These are phyloP conservation scores for Seriola dumerili DNA, from an alignment of 2,113 vertebrate genomes.

Conservation along the genomic window DNA sequence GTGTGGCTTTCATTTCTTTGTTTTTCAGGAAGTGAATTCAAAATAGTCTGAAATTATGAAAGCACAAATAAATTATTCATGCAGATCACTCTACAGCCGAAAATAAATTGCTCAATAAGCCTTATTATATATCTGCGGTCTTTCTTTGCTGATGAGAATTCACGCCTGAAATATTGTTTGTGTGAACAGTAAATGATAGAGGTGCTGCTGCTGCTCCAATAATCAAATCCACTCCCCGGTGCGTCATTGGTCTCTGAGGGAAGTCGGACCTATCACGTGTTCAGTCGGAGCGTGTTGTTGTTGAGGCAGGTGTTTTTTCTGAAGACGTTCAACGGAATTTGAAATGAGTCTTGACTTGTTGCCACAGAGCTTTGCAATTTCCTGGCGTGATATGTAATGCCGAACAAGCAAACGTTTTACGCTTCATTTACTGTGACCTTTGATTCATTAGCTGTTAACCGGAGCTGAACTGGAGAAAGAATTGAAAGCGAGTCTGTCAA, in stretches of 20 bases:
- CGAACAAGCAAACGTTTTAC: slow-evolving; percentile 32
- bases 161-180: background rate
- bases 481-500: slow-evolving; percentile 8
- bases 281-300: background rate
- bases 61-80: background rate
- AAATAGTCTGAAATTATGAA: background rate
- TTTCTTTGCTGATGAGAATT: background rate
- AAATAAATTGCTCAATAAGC: background rate
- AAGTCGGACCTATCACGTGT: background rate
- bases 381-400: slow-evolving; percentile 24
- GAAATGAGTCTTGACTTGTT: background rate
- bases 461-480: background rate
- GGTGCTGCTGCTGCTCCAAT: slow-evolving; percentile 4
- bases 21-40: slow-evolving; percentile 38
- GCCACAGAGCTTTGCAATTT: background rate
- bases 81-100: background rate
- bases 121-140: background rate
- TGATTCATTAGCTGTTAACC: slow-evolving; percentile 44
- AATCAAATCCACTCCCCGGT: background rate
- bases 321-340: background rate
- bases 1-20: slow-evolving; percentile 56
- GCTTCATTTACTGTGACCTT: slow-evolving; percentile 43
- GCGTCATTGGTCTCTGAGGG: slow-evolving; percentile 59
- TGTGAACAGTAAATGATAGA: background rate
- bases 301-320: background rate